Percentiles rank a stretch among this genome's conserved stretches.
Conservation (phyloP, 2,797 vertebrate genomes). For the Melanotaenia nigrans region DNA sequence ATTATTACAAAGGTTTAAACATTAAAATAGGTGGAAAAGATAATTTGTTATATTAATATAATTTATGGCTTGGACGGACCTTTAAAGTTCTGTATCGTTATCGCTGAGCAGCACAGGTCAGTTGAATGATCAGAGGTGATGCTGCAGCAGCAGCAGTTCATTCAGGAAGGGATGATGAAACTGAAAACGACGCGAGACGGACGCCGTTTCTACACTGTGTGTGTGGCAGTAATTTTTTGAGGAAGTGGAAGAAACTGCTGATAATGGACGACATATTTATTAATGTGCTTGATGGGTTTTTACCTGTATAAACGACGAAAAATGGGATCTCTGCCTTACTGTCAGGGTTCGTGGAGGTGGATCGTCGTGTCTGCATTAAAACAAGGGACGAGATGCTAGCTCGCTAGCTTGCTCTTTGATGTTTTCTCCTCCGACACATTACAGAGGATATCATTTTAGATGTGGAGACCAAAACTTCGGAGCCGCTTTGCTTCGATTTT, state of each 20-base stretch:
- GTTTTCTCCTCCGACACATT: constrained; percentile 13
- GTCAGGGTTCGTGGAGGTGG: constrained; percentile 15
- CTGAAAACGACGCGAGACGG: constrained; percentile 18
- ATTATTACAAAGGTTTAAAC: background rate
- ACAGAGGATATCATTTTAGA: background rate
- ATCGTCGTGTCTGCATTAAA: constrained; percentile 30
- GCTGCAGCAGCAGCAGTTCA: constrained; percentile 33
- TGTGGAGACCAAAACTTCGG: background rate
- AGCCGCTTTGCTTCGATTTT: background rate
- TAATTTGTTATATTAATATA: background rate
- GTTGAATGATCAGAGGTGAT: constrained; percentile 41
- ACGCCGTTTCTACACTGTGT: constrained; percentile 25
- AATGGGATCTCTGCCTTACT: constrained; percentile 10
- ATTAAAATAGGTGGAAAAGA: background rate
- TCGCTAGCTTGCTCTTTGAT: constrained; percentile 53
- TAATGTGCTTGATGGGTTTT: background rate
- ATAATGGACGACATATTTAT: constrained; percentile 32
- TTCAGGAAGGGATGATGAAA: constrained; percentile 29
- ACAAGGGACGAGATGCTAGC: constrained; percentile 58
- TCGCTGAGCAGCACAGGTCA: background rate
- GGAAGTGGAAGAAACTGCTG: constrained; percentile 59
- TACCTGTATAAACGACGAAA: background rate
- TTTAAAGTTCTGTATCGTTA: background rate
- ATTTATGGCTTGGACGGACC: background rate
- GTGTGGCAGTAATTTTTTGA: constrained; percentile 52